A percentile compares a stretch with the other conserved stretches of the same genome.
Conservation (phyloP, 2,888 invertebrate species). For the Emmelina monodactyla region DNA sequence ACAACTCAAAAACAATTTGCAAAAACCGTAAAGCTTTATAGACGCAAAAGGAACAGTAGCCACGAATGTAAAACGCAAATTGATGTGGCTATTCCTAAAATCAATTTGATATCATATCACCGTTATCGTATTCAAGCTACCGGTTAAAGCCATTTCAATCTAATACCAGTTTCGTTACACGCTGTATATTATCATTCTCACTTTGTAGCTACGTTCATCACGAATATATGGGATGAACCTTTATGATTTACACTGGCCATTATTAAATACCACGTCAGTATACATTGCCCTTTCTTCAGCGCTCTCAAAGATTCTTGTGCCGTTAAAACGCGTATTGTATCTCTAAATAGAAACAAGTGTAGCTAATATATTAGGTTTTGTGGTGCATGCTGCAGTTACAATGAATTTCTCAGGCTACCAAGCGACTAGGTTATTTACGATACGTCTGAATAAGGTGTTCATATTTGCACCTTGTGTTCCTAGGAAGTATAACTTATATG, state of each 20-base stretch:
- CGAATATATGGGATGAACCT: too few species aligned
- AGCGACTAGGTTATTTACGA: slow-evolving; percentile 49
- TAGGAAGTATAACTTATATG: slow-evolving; percentile 17
- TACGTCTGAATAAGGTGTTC: slow-evolving; percentile 49
- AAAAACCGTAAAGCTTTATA: too few species aligned
- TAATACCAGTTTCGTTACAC: neutral
- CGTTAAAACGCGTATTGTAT: too few species aligned
- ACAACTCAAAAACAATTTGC: too few species aligned
- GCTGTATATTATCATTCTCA: too few species aligned
- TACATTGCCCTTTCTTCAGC: too few species aligned
- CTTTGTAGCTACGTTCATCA: too few species aligned
- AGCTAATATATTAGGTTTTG: too few species aligned
- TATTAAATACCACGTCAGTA: too few species aligned
- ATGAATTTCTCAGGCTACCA: slow-evolving; percentile 51
- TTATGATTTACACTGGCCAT: too few species aligned
- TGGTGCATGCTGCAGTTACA: neutral
- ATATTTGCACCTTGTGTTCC: slow-evolving; percentile 50
- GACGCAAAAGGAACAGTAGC: neutral
- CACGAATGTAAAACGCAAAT: neutral
- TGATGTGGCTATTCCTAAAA: neutral
- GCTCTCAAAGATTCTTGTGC: too few species aligned
- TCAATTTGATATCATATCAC: neutral
- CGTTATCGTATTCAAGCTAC: neutral
- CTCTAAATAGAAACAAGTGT: too few species aligned
- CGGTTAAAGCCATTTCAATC: neutral